Evolutionary conservation across 2,797 vertebrate species (phyloP), one percentile per base, ranked within the genome.

Genomic region (Diceros bicornis): DNA sequence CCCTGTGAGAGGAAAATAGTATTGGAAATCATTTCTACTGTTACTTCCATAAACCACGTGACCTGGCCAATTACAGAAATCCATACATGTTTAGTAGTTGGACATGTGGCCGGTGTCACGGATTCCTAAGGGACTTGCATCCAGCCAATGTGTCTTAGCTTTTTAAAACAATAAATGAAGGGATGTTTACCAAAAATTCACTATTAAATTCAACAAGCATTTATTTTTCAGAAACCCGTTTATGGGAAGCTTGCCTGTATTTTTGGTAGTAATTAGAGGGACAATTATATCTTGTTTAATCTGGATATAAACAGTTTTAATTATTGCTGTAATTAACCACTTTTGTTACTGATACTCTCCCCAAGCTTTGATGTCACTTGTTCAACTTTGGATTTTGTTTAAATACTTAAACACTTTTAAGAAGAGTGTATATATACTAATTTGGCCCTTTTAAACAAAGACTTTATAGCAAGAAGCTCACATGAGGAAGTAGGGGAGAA

Each of bases 381-480:
- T 86, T 93, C 6, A 17, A 50, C 16, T 95, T 93, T 44, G 57
- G 37, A 34, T 94, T 90, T 96, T 34, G 44, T 91, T 90, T 74
- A 91, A 62, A 79, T 87, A 61, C 66, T 88, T 87, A 61, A 55
- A 52, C 83, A 41, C 84, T 78, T 32, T 90, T 83, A 25, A 13
- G n/a, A 95, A 84, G 37, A 75, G 32, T 69, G 2, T 71, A 8
- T 75, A 18, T 84, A 62, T 47, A 81, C 11, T 94, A 50, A 84
- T 96, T 81, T 81, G 71, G 47, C 57, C 37, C 17, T 91, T 97
- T 93, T 77, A 91, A 82, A 61, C 69, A 78, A 94, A 92, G 84
- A 93, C n/a, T 2, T 52, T 37, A 6, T 64, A 62, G 75, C 14
- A 21, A 64, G 87, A 94, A 93, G 21, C 47, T 68, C 64, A 9